A percentile compares a stretch with the other conserved stretches of the same genome.
Evolutionary conservation across 2,797 vertebrate genomes (phyloP).

Genomic region (Lophotriccus pileatus): DNA sequence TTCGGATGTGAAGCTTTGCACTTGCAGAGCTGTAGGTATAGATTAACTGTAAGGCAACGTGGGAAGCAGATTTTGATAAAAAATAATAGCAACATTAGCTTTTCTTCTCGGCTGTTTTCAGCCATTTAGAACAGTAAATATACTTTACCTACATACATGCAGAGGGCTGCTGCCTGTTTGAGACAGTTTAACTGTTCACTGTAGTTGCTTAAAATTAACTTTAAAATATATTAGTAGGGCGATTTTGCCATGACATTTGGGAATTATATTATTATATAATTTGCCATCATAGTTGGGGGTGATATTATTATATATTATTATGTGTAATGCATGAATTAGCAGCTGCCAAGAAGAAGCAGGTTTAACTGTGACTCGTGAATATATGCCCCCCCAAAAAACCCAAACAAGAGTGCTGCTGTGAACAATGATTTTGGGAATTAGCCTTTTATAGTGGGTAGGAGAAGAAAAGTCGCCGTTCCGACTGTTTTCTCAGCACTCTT

Average conservation of each 20-base stretch:
- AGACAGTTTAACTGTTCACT: background rate
- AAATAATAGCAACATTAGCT: background rate
- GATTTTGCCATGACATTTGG: background rate
- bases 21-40: rapidly evolving
- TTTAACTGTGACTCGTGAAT: background rate
- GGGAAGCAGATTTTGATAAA: background rate
- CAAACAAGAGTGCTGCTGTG: background rate
- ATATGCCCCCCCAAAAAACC: background rate
- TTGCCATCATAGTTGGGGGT: background rate
- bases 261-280: background rate
- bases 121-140: background rate
- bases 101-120: background rate
- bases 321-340: background rate
- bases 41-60: background rate
- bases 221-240: background rate
- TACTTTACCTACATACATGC: background rate
- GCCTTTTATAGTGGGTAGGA: rapidly evolving
- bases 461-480: too few species aligned
- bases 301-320: too few species aligned
- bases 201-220: background rate
- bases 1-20: background rate
- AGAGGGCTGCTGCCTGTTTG: background rate
- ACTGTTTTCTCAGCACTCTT: rapidly evolving
- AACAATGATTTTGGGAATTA: background rate
- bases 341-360: background rate